Base-by-base conservation (phyloP, 2,888 invertebrate genomes). In the Drosophila subquinaria region DNA sequence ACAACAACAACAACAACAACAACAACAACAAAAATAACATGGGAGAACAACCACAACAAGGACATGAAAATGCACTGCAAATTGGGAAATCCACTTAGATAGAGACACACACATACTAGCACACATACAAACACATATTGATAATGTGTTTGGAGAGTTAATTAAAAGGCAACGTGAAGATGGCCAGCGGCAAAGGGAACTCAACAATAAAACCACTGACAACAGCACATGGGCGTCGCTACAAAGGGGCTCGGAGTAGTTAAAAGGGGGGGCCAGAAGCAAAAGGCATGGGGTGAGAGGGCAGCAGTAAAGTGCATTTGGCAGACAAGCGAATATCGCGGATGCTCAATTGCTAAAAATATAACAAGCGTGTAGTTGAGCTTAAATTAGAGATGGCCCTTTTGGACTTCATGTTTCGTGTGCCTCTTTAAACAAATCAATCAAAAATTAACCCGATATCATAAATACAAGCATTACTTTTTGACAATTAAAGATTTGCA, bases 81-180 rank as follows among this genome's bases (percentile, higher is more conserved):
- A 65, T 51, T 68, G 47, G 64, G 38, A 72, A 68, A 68, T 61
- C 35, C 48, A 55, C 50, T 42, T 47, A 33, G 27, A 56, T 17
- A 35, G 20, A 42, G n/a, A 68, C 20, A 33, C 11, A 55, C 52
- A 15, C 27, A 17, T 17, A 17, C 17, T 17, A 17, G 17, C 17
- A 17, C 17, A 17, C 17, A 17, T 17, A 17, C 17, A 56, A n/a
- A 17, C 38, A 17, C 40, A 42, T 47, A 68, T 50, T 63, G 57
- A 73, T 76, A 69, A 66, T 73, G 66, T 64, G 52, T 62, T 69
- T 68, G 64, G 57, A 68, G 67, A 81, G 79, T 82, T 81, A 81
- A 82, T 81, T 81, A 81, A 81, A 82, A 66, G 59, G 42, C 70
- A 70, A 71, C 62, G 69, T 33, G 48, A 23, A 56, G 27, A 52